A percentile compares a stretch with the other conserved stretches of the same genome.
Conservation (phyloP, 2,113 vertebrate genomes). For the Asarcornis scutulata region DNA sequence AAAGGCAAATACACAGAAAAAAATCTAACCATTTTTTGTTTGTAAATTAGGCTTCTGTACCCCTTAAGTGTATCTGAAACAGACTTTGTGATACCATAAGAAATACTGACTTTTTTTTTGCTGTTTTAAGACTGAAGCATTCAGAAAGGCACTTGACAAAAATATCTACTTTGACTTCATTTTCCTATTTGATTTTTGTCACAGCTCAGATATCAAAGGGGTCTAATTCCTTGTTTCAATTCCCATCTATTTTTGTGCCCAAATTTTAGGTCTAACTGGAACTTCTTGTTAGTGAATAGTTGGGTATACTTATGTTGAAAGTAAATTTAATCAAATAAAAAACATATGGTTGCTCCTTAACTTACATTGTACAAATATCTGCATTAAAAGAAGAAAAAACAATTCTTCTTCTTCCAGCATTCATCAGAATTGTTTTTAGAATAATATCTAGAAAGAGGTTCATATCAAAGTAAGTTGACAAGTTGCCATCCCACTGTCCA, state of each 20-base stretch:
- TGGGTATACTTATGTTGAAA: not conserved
- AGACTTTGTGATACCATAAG: not conserved
- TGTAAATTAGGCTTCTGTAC: not conserved
- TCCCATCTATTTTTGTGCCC: not conserved
- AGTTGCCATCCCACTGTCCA: slow-evolving; percentile 93
- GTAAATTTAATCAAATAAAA: not conserved
- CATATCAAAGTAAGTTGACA: slow-evolving; percentile 97
- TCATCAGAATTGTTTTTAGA: slow-evolving; percentile 89
- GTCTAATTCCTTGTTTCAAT: not conserved
- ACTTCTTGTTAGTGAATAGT: not conserved
- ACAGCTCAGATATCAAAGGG: not conserved
- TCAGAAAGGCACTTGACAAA: not conserved
- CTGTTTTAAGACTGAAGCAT: not conserved
- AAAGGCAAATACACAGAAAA: not conserved
- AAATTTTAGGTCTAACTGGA: not conserved
- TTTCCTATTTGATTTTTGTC: not conserved
- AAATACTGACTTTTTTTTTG: not conserved
- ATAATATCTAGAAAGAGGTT: slow-evolving; percentile 92
- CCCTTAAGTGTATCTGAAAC: not conserved
- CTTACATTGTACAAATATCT: slow-evolving; percentile 96
- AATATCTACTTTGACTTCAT: not conserved
- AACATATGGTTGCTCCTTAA: not conserved
- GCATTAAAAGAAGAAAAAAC: slow-evolving; percentile 97
- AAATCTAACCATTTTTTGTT: not conserved
- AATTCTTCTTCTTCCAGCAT: slow-evolving; percentile 88